Evolutionary conservation across 2,113 vertebrate genomes (phyloP).

Genomic region (Poeciliopsis occidentalis): DNA sequence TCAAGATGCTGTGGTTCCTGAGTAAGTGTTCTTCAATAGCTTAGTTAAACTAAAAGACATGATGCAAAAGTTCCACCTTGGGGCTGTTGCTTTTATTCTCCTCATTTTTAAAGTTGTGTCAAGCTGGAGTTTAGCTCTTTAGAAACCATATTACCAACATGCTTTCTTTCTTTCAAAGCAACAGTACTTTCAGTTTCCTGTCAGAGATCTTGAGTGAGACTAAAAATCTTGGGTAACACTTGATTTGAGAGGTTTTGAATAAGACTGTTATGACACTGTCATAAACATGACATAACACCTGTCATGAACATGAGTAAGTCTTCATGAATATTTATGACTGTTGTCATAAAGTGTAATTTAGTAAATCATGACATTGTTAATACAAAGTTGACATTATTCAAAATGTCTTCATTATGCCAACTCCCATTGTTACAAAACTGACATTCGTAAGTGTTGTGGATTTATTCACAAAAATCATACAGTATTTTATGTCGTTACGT

Average conservation of each 20-base stretch:
- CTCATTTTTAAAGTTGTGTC: constrained; percentile 32
- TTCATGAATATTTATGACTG: too few relatives aligned
- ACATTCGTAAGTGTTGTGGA: not conserved
- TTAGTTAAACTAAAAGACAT: not conserved
- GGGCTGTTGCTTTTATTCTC: not conserved
- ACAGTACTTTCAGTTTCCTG: too few relatives aligned
- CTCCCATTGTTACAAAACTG: not conserved
- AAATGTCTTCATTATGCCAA: too few relatives aligned
- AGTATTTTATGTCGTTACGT: not conserved
- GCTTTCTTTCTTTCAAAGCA: constrained; percentile 15
- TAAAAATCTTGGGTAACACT: too few relatives aligned
- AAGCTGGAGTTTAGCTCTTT: constrained; percentile 4
- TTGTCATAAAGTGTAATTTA: too few relatives aligned
- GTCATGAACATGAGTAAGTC: too few relatives aligned
- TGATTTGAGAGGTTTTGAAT: too few relatives aligned
- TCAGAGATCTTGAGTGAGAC: too few relatives aligned
- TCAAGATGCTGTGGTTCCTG: constrained; percentile 10
- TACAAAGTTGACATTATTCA: too few relatives aligned
- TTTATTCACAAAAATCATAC: not conserved
- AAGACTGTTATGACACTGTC: too few relatives aligned
- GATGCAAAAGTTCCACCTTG: not conserved
- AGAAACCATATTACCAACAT: constrained; percentile 25
- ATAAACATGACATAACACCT: too few relatives aligned
- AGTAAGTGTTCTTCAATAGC: not conserved
- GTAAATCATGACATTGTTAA: too few relatives aligned